Evolutionary conservation across 92 coral and sea anemone genomes (phyloP), one percentile per base, ranked within the genome.

Genomic region (Bergia sp.): DNA sequence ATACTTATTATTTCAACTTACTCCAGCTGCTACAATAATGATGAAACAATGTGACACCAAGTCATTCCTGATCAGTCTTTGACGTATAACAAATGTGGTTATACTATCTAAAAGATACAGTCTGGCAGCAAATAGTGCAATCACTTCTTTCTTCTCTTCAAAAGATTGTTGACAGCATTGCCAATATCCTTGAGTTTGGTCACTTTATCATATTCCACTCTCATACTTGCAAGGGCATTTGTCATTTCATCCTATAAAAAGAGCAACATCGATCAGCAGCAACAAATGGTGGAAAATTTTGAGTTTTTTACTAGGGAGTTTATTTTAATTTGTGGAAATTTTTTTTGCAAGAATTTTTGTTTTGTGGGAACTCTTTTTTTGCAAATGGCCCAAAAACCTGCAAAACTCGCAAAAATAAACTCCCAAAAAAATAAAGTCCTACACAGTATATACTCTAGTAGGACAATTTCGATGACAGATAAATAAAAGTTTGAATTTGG

Each of bases 201-300:
- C 37, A 93, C 95, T 75, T 91, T 88, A 2, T 95, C 98, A 39
- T 73, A 90, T 41, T 95, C 98, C 40, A 95, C 95, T 79, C 98
- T 90, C 98, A 95, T 95, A 23, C 96, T 86, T 40, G 98, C 94
- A 29, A 95, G 87, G 38, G 98, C 98, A 67, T 93, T 95, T 7
- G 98, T 93, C 98, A 95, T 95, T 75, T 95, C 98, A 20, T 95
- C 98, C 98, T 95, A 89, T 4, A 78, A 77, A 67, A 84, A 11
- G 21, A 72, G 23, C 40, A 73, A 71, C 49, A 47, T 43, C 23
- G 21, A 36, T 29, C 10, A 37, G 12, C 37, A 41, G 41, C 13
- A 81, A 29, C 29, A 29, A 29, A 29, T 29, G 29, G 29, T 29
- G 29, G 29, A 29, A 29, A 29, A 29, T 29, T 29, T 29, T 29